Conservation (phyloP, 2,113 vertebrate genomes). For the Phalacrocorax brasilianus region DNA sequence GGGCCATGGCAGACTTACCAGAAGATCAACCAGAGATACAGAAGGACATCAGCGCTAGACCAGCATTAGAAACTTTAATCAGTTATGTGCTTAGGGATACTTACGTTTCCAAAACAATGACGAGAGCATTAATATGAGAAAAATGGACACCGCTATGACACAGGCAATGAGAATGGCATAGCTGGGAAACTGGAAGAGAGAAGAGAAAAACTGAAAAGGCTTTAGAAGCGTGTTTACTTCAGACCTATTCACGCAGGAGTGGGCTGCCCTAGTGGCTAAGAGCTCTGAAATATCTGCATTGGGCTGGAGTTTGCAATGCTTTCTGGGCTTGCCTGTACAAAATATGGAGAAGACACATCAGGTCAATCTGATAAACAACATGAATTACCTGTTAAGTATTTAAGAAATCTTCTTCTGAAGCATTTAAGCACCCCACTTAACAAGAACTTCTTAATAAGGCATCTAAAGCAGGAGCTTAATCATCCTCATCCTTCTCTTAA, state of each 20-base stretch:
- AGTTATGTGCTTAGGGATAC: neutral
- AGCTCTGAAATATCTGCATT: neutral
- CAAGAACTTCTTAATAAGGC: neutral
- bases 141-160: fast-evolving
- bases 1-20: neutral
- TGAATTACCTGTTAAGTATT: neutral
- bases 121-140: neutral
- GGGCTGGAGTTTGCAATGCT: neutral
- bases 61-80: neutral
- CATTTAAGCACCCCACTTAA: neutral
- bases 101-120: slow-evolving; percentile 20
- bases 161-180: neutral
- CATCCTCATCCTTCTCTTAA: neutral
- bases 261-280: neutral
- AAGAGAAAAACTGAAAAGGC: neutral
- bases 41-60: neutral
- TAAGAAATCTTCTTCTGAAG: neutral
- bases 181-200: neutral
- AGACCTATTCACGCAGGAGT: neutral
- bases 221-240: neutral
- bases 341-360: neutral
- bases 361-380: neutral
- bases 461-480: neutral
- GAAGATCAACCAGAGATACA: neutral
- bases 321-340: neutral